These are phyloP conservation scores for Phrynocephalus versicolor DNA, from an alignment of 2,113 vertebrate species.

Conservation along the genomic window DNA sequence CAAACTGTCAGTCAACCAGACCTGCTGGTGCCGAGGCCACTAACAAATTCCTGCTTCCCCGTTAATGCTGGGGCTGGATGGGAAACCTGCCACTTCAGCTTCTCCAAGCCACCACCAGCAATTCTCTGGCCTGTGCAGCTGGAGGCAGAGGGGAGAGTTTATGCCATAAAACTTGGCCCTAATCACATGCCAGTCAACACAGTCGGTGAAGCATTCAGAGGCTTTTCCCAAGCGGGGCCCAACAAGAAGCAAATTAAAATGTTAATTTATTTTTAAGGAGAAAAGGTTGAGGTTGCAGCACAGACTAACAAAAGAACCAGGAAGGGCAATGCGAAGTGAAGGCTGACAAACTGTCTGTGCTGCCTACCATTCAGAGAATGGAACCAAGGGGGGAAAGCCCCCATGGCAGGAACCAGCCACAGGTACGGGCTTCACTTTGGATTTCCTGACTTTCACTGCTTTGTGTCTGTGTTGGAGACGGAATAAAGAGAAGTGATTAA, in stretches of 20 bases:
- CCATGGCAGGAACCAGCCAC: neutral
- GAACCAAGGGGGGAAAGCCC: neutral
- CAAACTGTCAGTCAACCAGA: conserved; percentile 48
- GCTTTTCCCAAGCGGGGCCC: neutral
- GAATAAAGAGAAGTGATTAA: conserved; percentile 40
- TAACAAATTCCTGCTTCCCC: neutral
- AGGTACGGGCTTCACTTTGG: conserved; percentile 40
- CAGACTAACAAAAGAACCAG: conserved; percentile 14
- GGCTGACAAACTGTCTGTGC: conserved; percentile 46
- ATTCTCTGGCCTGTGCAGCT: neutral
- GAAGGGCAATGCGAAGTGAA: conserved; percentile 44
- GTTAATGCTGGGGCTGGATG: neutral
- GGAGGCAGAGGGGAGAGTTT: neutral
- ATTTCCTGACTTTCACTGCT: conserved; percentile 49
- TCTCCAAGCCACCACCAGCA: conserved; percentile 22
- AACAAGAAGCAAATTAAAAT: conserved; percentile 33
- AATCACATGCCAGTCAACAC: conserved; percentile 39
- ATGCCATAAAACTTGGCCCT: conserved; percentile 10
- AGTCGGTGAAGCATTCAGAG: conserved; percentile 39
- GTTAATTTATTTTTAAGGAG: conserved; percentile 36
- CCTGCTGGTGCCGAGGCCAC: conserved; percentile 12
- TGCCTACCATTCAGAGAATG: neutral
- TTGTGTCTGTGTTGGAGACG: neutral
- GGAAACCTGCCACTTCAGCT: conserved; percentile 33
- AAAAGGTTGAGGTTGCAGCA: conserved; percentile 36